These are phyloP conservation scores for Hydriomena furcata DNA, from an alignment of 2,888 invertebrate species.

Conservation along the genomic window DNA sequence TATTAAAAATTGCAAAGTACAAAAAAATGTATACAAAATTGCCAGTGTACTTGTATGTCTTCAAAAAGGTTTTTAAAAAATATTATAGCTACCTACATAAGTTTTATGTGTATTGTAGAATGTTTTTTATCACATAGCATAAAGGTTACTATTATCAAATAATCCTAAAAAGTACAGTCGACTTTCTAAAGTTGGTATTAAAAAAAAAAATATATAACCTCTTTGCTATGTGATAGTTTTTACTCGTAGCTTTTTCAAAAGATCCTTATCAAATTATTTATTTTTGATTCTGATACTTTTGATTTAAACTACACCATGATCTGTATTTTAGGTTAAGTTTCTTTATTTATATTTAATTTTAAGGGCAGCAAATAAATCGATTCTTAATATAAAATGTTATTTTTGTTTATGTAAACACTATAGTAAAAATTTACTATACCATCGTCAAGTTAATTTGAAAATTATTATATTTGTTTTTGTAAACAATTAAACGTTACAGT, in stretches of 20 bases:
- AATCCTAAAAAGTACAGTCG: neutral
- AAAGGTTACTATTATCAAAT: neutral
- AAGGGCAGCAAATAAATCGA: slow-evolving; percentile 33
- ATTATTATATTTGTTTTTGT: too few species aligned
- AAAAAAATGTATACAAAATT: slow-evolving; percentile 32
- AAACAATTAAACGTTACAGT: too few species aligned
- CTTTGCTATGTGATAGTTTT: slow-evolving; percentile 10
- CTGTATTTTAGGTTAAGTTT: slow-evolving; percentile 30
- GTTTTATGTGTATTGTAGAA: neutral
- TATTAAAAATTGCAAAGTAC: slow-evolving; percentile 40
- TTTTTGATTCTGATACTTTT: slow-evolving; percentile 37
- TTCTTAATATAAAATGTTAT: slow-evolving; percentile 16
- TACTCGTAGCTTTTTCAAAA: slow-evolving; percentile 29
- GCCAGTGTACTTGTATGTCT: slow-evolving; percentile 14
- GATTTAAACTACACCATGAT: slow-evolving; percentile 25
- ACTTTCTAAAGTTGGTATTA: neutral
- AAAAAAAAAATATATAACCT: neutral
- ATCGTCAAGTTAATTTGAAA: too few species aligned
- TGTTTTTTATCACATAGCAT: neutral
- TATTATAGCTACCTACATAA: neutral
- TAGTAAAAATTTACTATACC: too few species aligned
- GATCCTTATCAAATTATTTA: slow-evolving; percentile 32
- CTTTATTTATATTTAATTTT: slow-evolving; percentile 28
- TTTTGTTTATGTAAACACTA: neutral
- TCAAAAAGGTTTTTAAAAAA: slow-evolving; percentile 4